Percentiles rank a stretch among this genome's conserved stretches.
These are phyloP conservation scores for Argynnis bischoffii DNA, from an alignment of 2,888 invertebrate genomes.

Conservation along the genomic window DNA sequence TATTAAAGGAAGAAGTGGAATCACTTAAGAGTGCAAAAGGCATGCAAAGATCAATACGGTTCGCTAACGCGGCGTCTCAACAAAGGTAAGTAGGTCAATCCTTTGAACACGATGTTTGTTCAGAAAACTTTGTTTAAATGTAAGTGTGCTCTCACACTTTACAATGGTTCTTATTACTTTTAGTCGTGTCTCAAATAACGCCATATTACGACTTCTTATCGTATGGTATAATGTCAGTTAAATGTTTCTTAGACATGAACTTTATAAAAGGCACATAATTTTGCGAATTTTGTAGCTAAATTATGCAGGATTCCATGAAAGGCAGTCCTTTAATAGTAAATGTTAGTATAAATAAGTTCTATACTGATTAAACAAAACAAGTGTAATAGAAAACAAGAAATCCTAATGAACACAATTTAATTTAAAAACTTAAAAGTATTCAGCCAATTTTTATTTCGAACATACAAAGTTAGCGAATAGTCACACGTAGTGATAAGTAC, in stretches of 20 bases:
- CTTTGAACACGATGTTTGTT: slow-evolving; percentile 22
- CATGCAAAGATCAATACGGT: slow-evolving; percentile 41
- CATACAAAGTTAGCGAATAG: too few species aligned
- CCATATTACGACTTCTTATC: background rate
- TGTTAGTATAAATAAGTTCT: too few species aligned
- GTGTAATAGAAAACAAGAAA: too few species aligned
- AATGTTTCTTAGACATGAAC: background rate
- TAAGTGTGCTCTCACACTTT: slow-evolving; percentile 17
- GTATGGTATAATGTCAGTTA: background rate
- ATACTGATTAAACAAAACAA: too few species aligned
- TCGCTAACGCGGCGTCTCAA: slow-evolving; percentile 27
- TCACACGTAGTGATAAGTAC: too few species aligned
- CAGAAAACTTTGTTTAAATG: slow-evolving; percentile 16
- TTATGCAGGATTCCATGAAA: background rate
- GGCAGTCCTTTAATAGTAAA: too few species aligned
- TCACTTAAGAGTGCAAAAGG: slow-evolving; percentile 29
- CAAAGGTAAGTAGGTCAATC: slow-evolving; percentile 37
- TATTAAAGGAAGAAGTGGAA: slow-evolving; percentile 10
- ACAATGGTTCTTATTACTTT: slow-evolving; percentile 7
- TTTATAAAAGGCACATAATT: background rate
- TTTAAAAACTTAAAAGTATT: too few species aligned
- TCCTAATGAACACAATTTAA: too few species aligned
- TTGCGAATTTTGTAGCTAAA: background rate
- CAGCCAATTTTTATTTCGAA: too few species aligned
- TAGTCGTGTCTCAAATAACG: background rate